Percentiles rank a stretch among this genome's conserved stretches.
These are phyloP conservation scores for Pycnonotus jocosus DNA, from an alignment of 2,113 vertebrate species.

Conservation along the genomic window DNA sequence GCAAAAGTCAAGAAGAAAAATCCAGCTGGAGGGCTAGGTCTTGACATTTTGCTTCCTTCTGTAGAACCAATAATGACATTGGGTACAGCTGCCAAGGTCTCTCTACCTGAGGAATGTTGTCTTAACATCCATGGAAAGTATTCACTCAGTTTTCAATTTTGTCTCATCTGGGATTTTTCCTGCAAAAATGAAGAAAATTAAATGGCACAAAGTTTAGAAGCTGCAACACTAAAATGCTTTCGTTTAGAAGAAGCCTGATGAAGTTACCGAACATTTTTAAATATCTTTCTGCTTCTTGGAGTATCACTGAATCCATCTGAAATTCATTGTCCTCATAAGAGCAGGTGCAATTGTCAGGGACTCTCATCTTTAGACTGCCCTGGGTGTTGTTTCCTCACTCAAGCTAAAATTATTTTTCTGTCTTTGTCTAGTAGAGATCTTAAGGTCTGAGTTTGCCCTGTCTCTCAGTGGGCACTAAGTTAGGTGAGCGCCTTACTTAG, in stretches of 20 bases:
- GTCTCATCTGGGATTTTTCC: background rate
- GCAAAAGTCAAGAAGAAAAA: background rate
- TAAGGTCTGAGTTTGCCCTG: background rate
- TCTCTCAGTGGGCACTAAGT: background rate
- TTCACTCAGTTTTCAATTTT: background rate
- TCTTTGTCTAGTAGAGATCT: background rate
- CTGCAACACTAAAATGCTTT: background rate
- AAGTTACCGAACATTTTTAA: background rate
- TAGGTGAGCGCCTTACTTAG: background rate
- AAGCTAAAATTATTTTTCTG: background rate
- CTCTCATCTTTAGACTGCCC: background rate
- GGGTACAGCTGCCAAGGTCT: background rate
- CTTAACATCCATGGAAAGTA: background rate
- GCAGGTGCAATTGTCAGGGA: background rate
- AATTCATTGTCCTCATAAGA: background rate
- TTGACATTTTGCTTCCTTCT: background rate
- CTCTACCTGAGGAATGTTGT: background rate
- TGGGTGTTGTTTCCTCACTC: background rate
- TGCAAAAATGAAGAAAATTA: background rate
- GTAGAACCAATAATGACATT: background rate
- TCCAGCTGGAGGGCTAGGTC: background rate
- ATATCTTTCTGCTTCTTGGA: background rate
- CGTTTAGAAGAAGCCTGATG: background rate
- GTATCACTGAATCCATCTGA: background rate
- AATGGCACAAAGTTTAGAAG: background rate